A percentile compares a stretch with the other conserved stretches of the same genome.
phyloP scores from a whole-genome alignment of 2,888 invertebrate species.

The Subacronicta megacephala region DNA sequence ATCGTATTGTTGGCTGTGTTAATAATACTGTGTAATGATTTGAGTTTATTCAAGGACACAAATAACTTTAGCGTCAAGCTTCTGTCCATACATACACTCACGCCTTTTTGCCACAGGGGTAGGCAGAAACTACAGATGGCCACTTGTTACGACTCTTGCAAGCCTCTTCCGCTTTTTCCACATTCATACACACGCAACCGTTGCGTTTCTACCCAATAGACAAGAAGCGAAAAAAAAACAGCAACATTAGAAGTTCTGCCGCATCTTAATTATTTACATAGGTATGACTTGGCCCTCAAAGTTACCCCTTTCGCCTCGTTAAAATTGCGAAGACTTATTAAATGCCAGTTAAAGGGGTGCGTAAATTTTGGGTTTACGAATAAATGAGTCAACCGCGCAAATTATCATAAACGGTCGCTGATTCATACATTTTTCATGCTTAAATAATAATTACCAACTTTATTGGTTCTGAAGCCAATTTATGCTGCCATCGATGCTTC shows the following conservation, averaged over 20 bases:
- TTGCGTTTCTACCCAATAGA: too few species aligned
- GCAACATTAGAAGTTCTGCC: conserved; percentile 23
- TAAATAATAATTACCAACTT: conserved; percentile 34
- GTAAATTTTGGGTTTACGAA: conserved; percentile 49
- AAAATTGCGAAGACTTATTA: conserved; percentile 61
- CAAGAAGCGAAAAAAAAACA: conserved; percentile 3
- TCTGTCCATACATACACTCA: too few species aligned
- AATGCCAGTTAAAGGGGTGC: conserved; percentile 48
- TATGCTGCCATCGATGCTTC: too few species aligned
- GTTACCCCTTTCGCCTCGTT: conserved; percentile 52
- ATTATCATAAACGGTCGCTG: conserved; percentile 57
- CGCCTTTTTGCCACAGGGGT: too few species aligned
- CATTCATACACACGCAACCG: too few species aligned
- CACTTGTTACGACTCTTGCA: too few species aligned
- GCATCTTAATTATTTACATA: conserved; percentile 52
- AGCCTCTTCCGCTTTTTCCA: too few species aligned
- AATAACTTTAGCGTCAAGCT: too few species aligned
- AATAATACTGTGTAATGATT: too few species aligned
- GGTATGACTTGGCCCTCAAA: conserved; percentile 48
- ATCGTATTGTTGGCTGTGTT: too few species aligned
- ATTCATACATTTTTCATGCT: conserved; percentile 51
- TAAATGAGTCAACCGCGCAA: conserved; percentile 56
- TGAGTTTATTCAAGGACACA: too few species aligned
- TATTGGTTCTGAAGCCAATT: not conserved
- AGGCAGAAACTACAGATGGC: too few species aligned